Percentiles rank a stretch among this genome's conserved stretches.
phyloP scores from a whole-genome alignment of 2,113 vertebrate species.

The human region DNA sequence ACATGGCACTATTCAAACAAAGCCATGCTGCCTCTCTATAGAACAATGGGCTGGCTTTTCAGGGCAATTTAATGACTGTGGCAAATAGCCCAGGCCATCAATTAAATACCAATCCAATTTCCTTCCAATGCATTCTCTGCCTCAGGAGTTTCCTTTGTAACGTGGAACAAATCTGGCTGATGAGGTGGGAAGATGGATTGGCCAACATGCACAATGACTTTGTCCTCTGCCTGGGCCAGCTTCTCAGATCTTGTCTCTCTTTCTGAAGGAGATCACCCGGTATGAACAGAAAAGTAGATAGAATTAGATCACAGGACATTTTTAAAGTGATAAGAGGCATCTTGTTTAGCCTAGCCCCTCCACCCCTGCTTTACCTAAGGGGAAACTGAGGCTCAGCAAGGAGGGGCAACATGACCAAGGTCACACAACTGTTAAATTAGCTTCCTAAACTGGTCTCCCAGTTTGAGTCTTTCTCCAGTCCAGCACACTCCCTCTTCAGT shows the following conservation, averaged over 20 bases:
- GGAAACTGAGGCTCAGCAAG: not conserved
- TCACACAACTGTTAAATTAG: too few species aligned
- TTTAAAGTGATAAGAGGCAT: not conserved
- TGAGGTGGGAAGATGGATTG: not conserved
- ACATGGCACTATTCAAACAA: not conserved
- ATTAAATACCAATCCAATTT: constrained; percentile 64
- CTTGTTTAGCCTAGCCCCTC: not conserved
- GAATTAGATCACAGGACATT: not conserved
- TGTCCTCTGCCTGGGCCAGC: not conserved
- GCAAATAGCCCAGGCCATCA: constrained; percentile 47
- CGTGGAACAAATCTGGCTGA: not conserved
- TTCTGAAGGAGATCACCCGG: not conserved
- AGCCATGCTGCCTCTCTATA: not conserved
- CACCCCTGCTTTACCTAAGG: not conserved
- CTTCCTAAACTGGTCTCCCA: not conserved
- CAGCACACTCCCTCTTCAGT: not conserved
- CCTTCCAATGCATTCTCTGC: constrained; percentile 45
- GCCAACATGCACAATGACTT: not conserved
- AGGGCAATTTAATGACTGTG: constrained; percentile 21
- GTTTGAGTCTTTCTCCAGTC: too few species aligned
- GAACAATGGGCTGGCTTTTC: constrained; percentile 44
- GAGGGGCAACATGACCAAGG: not conserved
- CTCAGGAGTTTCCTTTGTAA: constrained; percentile 34
- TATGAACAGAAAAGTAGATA: not conserved
- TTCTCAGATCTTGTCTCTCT: not conserved